Conservation (phyloP, 2,113 vertebrate species). For the Sorex araneus region DNA sequence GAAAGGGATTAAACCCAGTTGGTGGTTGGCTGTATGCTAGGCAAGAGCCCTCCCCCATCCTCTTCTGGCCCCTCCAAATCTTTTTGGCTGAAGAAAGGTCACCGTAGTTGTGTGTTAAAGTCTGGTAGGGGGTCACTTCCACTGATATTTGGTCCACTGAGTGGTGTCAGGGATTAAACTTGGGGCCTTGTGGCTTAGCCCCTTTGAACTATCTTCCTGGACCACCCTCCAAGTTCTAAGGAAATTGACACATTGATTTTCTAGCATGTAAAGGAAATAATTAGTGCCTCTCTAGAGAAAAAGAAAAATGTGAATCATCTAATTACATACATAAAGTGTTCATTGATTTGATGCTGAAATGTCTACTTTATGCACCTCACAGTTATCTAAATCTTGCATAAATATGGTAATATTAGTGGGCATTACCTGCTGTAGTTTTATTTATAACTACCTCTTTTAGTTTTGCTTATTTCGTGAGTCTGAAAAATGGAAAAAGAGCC, state of each 20-base stretch:
- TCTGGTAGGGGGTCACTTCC: too few species aligned
- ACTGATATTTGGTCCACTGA: too few species aligned
- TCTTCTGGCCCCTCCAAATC: too few species aligned
- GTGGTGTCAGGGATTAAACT: too few species aligned
- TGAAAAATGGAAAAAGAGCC: background rate
- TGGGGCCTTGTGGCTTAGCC: too few species aligned
- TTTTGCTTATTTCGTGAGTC: constrained; percentile 66
- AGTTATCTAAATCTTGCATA: constrained; percentile 67
- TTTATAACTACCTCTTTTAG: constrained; percentile 48
- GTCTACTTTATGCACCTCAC: constrained; percentile 69
- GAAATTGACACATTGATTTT: constrained; percentile 34
- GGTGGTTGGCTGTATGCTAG: too few species aligned
- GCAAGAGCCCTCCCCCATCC: too few species aligned
- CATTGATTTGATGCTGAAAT: constrained; percentile 81
- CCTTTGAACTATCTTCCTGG: too few species aligned
- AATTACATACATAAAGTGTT: constrained; percentile 73
- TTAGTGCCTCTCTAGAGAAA: constrained; percentile 29
- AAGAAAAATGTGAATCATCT: constrained; percentile 52
- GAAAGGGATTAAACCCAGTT: too few species aligned
- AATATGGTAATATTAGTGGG: constrained; percentile 32
- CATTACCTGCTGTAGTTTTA: constrained; percentile 17
- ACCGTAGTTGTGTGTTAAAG: too few species aligned
- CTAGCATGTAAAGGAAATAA: constrained; percentile 25
- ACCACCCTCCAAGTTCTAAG: background rate
- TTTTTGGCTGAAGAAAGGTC: too few species aligned